Conservation (phyloP, 2,888 invertebrate genomes). For the Thecocarcelia acutangulata region DNA sequence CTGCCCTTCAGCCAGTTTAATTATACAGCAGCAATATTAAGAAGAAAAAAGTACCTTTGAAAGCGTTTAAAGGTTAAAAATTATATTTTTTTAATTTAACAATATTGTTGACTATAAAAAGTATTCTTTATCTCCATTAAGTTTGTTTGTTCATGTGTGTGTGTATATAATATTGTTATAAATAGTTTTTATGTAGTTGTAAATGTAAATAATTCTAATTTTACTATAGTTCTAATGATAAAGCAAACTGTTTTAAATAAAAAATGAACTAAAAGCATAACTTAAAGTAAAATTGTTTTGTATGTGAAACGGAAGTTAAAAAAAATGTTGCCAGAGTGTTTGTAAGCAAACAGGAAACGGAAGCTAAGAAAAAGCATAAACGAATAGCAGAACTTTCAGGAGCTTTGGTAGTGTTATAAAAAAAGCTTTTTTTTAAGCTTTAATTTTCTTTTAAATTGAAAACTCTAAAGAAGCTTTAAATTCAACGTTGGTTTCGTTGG, state of each 20-base stretch:
- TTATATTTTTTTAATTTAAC: constrained; percentile 5
- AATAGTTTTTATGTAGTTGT: constrained; percentile 31
- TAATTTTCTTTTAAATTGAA: no score
- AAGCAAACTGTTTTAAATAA: constrained; percentile 1
- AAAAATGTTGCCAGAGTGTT: neutral
- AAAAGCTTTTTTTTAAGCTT: neutral
- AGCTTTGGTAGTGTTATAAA: neutral
- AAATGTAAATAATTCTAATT: constrained; percentile 43
- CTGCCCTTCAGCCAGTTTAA: constrained; percentile 6
- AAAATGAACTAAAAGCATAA: constrained; percentile 22
- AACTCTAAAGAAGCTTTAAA: no score
- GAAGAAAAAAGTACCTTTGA: constrained; percentile 32
- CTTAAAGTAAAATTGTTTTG: neutral
- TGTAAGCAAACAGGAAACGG: constrained; percentile 30
- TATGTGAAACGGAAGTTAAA: neutral
- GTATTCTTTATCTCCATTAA: neutral
- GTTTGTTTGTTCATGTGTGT: constrained; percentile 14
- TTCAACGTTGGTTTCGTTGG: no score
- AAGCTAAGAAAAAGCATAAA: neutral
- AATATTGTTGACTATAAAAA: constrained; percentile 13
- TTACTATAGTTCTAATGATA: neutral
- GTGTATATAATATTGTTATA: constrained; percentile 24
- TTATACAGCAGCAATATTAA: neutral
- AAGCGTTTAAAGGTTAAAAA: constrained; percentile 29
- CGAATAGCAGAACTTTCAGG: neutral